phyloP scores from a whole-genome alignment of 2,113 vertebrate species.

The Neotoma lepida region DNA sequence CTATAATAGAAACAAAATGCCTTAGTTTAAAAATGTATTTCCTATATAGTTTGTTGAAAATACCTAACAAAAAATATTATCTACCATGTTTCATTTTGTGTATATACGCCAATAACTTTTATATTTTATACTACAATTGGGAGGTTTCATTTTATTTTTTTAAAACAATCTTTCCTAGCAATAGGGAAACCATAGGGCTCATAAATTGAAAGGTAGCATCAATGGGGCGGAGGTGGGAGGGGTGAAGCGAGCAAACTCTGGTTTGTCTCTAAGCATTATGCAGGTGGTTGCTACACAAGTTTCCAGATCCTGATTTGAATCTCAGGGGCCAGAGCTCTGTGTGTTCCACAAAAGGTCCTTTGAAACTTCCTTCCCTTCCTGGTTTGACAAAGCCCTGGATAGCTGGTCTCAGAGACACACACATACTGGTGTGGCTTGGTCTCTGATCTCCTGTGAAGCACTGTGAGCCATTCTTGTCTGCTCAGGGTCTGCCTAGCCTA shows the following conservation, averaged over 20 bases:
- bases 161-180: not conserved
- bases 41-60: constrained; percentile 13
- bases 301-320: constrained; percentile 68
- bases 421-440: constrained; percentile 11
- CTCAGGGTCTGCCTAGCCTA: constrained; percentile 45
- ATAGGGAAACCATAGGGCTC: not conserved
- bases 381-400: constrained; percentile 48
- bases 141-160: not conserved
- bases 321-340: constrained; percentile 64
- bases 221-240: not conserved
- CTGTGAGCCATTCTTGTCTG: constrained; percentile 39
- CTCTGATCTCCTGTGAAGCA: constrained; percentile 29
- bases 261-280: not conserved
- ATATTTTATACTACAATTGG: not conserved
- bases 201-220: not conserved
- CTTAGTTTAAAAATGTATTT: constrained; percentile 21
- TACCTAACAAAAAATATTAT: constrained; percentile 2
- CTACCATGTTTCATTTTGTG: constrained; percentile 9
- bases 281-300: constrained; percentile 36
- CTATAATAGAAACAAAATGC: constrained; percentile 8
- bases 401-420: constrained; percentile 49
- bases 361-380: constrained; percentile 66
- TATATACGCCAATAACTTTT: constrained; percentile 20
- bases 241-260: not conserved
- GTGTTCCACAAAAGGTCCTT: constrained; percentile 72